phyloP scores from a whole-genome alignment of 2,888 invertebrate genomes.

The Celastrina argiolus region DNA sequence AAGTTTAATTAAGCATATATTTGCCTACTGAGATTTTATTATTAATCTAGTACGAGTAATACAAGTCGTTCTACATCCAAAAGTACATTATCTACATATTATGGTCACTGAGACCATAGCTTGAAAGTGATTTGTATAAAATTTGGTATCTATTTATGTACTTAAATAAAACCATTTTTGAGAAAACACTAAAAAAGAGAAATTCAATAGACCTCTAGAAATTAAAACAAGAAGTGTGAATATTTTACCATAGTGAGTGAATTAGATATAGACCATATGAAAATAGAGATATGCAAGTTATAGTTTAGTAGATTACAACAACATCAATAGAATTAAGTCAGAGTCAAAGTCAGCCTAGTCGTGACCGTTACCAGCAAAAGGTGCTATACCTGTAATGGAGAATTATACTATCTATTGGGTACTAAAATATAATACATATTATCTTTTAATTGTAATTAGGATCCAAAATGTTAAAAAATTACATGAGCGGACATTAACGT shows the following conservation, averaged over 20 bases:
- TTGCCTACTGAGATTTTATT: not conserved
- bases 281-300: not conserved
- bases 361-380: too few species aligned
- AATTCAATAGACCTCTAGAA: not conserved
- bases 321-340: not conserved
- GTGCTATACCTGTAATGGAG: too few species aligned
- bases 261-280: not conserved
- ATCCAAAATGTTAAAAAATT: not conserved
- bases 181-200: not conserved
- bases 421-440: not conserved
- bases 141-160: not conserved
- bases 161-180: not conserved
- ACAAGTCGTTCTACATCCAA: not conserved
- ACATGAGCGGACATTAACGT: not conserved
- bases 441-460: not conserved
- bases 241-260: not conserved
- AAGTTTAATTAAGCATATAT: not conserved
- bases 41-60: conserved; percentile 1
- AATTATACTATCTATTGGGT: not conserved
- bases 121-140: not conserved
- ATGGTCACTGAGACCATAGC: not conserved
- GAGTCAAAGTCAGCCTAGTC: too few species aligned
- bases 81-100: not conserved
- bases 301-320: not conserved
- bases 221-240: not conserved